Percentiles rank a stretch among this genome's conserved stretches.
These are phyloP conservation scores for Murina feae DNA, from an alignment of 2,113 vertebrate species.

Conservation along the genomic window DNA sequence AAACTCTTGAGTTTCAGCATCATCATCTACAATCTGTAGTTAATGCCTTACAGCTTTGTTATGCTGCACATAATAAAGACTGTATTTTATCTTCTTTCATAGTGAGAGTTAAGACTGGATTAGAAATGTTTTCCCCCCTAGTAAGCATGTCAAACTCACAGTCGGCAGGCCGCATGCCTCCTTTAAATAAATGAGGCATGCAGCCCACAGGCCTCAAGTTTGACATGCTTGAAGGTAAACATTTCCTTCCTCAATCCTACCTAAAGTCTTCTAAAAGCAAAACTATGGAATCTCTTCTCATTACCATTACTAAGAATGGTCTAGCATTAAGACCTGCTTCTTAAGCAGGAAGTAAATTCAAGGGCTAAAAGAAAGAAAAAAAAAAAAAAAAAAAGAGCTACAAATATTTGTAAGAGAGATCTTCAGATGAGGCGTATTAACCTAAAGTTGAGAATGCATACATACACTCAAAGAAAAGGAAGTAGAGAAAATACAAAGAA, in stretches of 20 bases:
- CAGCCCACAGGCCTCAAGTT: too few species aligned
- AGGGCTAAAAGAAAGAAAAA: not conserved
- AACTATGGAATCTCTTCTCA: not conserved
- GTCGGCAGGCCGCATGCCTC: too few species aligned
- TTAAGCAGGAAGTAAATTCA: not conserved
- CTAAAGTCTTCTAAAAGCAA: not conserved
- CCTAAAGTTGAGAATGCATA: not conserved
- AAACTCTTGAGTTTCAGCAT: not conserved
- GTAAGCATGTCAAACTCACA: too few species aligned
- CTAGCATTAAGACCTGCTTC: not conserved
- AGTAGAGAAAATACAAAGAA: not conserved
- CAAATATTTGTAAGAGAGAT: not conserved
- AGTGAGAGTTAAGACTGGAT: not conserved
- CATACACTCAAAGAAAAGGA: not conserved
- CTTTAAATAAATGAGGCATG: too few species aligned
- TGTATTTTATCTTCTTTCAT: not conserved
- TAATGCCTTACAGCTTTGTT: not conserved
- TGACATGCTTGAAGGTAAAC: not conserved
- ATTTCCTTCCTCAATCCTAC: not conserved
- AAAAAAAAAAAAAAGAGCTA: not conserved
- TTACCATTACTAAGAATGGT: not conserved
- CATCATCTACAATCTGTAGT: not conserved
- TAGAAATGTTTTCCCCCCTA: not conserved
- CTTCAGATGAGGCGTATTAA: not conserved
- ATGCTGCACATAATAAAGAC: not conserved